These are phyloP conservation scores for Dexiosoma caninum DNA, from an alignment of 2,888 invertebrate species.

Conservation along the genomic window DNA sequence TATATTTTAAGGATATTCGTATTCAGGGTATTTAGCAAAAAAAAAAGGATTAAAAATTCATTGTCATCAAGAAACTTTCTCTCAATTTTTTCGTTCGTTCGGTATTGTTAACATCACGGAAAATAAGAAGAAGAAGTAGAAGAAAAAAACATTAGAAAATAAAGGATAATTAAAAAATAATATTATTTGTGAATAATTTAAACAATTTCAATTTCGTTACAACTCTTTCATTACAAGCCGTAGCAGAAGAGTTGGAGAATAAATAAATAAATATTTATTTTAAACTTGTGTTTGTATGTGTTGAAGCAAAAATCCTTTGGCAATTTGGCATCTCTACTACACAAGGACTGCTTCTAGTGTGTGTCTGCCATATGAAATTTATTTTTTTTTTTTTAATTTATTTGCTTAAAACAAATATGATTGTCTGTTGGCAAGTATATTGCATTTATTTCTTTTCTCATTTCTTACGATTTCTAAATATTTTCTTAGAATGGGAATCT, in stretches of 20 bases:
- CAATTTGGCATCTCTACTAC: not conserved
- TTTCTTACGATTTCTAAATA: not conserved
- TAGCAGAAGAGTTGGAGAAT: not conserved
- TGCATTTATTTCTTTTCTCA: not conserved
- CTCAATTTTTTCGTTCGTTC: too few relatives aligned
- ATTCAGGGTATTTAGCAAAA: slow-evolving; percentile 27
- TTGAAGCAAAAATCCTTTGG: not conserved
- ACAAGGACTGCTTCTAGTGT: not conserved
- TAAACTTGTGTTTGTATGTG: not conserved
- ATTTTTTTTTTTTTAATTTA: not conserved
- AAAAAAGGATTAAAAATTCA: slow-evolving; percentile 57
- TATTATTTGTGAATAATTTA: slow-evolving; percentile 28
- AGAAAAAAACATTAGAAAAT: slow-evolving; percentile 3
- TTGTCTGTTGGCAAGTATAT: not conserved
- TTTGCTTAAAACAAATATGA: not conserved
- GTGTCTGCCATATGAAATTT: not conserved
- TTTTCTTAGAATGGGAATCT: not conserved
- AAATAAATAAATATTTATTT: slow-evolving; percentile 15
- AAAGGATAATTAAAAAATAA: slow-evolving; percentile 60
- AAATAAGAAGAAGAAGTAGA: not conserved
- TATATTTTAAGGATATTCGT: not conserved
- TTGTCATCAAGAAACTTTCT: slow-evolving; percentile 38
- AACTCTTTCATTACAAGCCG: not conserved
- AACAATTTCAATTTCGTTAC: slow-evolving; percentile 9
- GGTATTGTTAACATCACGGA: slow-evolving; percentile 18